Evolutionary conservation across 1,140 invertebrate species (phyloP).

Genomic region (Charaxes varanes): DNA sequence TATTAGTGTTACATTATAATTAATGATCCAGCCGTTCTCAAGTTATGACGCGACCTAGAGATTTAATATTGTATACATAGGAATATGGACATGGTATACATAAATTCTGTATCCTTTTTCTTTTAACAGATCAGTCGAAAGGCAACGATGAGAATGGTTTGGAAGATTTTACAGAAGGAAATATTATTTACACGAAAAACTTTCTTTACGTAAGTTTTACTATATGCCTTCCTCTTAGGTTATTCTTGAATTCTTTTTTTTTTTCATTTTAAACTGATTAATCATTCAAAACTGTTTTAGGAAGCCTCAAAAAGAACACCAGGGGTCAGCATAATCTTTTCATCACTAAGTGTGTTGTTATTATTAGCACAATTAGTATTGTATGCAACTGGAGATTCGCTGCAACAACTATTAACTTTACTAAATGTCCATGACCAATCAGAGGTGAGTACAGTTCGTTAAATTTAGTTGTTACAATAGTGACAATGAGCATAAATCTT

Average conservation of each 20-base stretch:
- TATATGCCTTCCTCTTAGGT: too few species aligned
- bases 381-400: background rate
- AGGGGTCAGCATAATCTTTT: background rate
- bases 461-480: background rate
- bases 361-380: background rate
- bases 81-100: too few species aligned
- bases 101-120: too few species aligned
- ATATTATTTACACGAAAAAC: slow-evolving; percentile 1
- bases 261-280: background rate
- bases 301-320: background rate
- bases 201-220: slow-evolving; percentile 7
- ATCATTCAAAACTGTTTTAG: too few species aligned
- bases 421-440: background rate
- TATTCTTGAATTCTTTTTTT: too few species aligned
- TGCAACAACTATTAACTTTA: background rate
- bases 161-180: slow-evolving; percentile 1
- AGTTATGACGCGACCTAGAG: too few species aligned
- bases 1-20: too few species aligned
- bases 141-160: slow-evolving; percentile 5
- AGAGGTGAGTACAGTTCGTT: background rate
- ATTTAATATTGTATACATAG: too few species aligned
- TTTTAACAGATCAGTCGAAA: too few species aligned
- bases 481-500: too few species aligned
- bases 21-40: too few species aligned
- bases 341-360: background rate